A percentile compares a stretch with the other conserved stretches of the same genome.
Conservation (phyloP, 2,888 invertebrate genomes). For the Papilio protenor region DNA sequence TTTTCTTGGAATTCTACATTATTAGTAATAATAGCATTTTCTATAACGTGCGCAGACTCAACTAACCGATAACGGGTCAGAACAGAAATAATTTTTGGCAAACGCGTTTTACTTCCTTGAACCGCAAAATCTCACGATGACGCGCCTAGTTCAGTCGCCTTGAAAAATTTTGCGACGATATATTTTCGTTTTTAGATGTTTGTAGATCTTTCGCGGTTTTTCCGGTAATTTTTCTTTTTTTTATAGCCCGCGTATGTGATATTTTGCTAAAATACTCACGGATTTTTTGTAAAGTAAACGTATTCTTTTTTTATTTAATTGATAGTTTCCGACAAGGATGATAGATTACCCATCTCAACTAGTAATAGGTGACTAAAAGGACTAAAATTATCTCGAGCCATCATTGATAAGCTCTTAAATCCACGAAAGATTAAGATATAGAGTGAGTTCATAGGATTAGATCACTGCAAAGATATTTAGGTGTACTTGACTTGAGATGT, state of each 20-base stretch:
- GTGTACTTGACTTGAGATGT: not conserved
- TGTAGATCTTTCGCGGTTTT: conserved; percentile 26
- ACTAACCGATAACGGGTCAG: conserved; percentile 60
- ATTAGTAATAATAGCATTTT: conserved; percentile 49
- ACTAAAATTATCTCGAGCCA: not conserved
- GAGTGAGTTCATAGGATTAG: not conserved
- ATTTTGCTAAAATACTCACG: not conserved
- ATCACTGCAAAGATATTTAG: too few species aligned
- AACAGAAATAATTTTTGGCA: conserved; percentile 76
- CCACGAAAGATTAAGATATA: not conserved
- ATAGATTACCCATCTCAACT: not conserved
- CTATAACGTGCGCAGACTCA: conserved; percentile 50
- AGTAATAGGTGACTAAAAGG: not conserved
- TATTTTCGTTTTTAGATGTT: conserved; percentile 24
- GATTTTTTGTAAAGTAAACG: not conserved
- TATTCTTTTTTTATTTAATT: not conserved
- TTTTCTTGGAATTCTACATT: conserved; percentile 49
- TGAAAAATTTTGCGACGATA: conserved; percentile 36
- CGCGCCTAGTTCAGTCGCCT: conserved; percentile 50
- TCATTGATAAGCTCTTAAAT: not conserved
- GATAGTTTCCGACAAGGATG: not conserved
- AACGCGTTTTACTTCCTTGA: conserved; percentile 70
- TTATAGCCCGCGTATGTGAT: not conserved
- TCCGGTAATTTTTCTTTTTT: conserved; percentile 32
- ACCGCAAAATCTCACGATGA: conserved; percentile 61